phyloP scores from a whole-genome alignment of 2,113 vertebrate genomes.

The Grammomys dolichurus region DNA sequence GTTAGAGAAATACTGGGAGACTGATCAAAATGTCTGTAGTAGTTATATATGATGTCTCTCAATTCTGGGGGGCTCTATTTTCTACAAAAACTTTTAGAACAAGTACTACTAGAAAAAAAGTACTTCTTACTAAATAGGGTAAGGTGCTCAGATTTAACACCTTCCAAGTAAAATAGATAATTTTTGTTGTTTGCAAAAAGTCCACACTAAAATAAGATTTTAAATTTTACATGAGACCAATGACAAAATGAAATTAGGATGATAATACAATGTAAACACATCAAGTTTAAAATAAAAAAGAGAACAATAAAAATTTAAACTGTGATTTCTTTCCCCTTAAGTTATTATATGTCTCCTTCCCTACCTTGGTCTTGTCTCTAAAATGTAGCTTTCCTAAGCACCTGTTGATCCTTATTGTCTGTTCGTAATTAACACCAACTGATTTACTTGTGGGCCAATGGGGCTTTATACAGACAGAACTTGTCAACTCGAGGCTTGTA shows the following conservation, averaged over 20 bases:
- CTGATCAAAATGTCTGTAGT: background rate
- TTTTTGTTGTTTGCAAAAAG: constrained; percentile 26
- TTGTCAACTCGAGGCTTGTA: background rate
- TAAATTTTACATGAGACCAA: constrained; percentile 18
- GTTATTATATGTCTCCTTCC: background rate
- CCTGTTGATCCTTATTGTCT: background rate
- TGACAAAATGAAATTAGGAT: background rate
- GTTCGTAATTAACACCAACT: background rate
- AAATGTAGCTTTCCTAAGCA: background rate
- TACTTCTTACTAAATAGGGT: background rate
- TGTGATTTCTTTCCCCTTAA: background rate
- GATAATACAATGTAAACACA: background rate
- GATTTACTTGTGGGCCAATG: background rate
- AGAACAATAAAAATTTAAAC: background rate
- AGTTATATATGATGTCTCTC: background rate
- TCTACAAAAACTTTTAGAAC: background rate
- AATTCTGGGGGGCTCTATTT: background rate
- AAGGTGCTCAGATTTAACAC: constrained; percentile 22
- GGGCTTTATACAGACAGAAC: background rate
- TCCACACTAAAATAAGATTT: background rate
- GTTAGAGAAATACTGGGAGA: background rate
- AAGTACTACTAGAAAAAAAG: constrained; percentile 8
- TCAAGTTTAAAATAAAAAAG: background rate
- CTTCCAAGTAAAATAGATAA: background rate
- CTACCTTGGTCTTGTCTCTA: background rate